These are phyloP conservation scores for Sphyrna mokarran DNA, from an alignment of 2,113 vertebrate genomes.

Conservation along the genomic window DNA sequence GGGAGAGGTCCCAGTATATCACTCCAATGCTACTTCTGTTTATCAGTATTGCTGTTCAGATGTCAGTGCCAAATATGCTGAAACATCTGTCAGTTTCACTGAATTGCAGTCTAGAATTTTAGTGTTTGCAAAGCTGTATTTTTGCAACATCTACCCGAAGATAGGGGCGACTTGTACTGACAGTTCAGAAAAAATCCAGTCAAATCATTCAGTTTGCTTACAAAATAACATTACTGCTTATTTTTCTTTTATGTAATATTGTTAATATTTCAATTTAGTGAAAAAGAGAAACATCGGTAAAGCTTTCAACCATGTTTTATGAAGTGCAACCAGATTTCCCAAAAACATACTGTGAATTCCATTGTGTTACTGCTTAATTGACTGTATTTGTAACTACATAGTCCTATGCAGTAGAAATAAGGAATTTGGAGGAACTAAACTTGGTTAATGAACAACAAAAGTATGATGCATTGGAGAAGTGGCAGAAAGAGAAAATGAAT, in stretches of 20 bases:
- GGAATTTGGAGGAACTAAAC: not conserved
- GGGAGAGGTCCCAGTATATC: constrained; percentile 37
- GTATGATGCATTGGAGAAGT: not conserved
- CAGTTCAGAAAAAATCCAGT: not conserved
- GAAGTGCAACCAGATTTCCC: not conserved
- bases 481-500: not conserved
- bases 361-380: not conserved
- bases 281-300: not conserved
- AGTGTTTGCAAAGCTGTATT: constrained; percentile 25
- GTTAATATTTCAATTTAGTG: not conserved
- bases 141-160: constrained; percentile 1
- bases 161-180: not conserved
- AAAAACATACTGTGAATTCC: not conserved
- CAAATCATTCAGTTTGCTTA: not conserved
- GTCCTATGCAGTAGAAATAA: not conserved
- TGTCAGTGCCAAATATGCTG: constrained; percentile 35
- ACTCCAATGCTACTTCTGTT: constrained; percentile 37
- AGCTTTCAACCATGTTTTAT: too few species aligned
- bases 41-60: constrained; percentile 37
- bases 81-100: constrained; percentile 38
- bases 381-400: not conserved
- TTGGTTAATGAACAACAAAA: not conserved
- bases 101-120: constrained; percentile 34
- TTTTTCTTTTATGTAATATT: not conserved
- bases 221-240: not conserved